Percentiles rank a stretch among this genome's conserved stretches.
Conservation (phyloP, 2,113 vertebrate species). For the Zosterops pallidus region DNA sequence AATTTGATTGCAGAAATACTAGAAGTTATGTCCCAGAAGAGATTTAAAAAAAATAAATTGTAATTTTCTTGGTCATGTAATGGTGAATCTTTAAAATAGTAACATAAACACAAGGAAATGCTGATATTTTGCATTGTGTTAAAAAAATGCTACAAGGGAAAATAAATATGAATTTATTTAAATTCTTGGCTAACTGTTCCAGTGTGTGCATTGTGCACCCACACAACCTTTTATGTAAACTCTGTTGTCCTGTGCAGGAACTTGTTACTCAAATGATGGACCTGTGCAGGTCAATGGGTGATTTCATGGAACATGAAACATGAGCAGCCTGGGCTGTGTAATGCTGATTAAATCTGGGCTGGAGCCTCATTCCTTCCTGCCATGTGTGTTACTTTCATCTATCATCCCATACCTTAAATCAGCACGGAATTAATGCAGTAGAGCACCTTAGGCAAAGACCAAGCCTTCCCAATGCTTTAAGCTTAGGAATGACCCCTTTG, state of each 20-base stretch:
- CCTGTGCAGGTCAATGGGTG: neutral
- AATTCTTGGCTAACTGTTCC: neutral
- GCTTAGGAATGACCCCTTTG: neutral
- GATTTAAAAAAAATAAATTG: neutral
- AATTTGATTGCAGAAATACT: neutral
- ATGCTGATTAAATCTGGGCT: neutral
- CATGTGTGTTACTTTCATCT: neutral
- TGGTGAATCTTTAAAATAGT: neutral
- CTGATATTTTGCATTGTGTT: neutral
- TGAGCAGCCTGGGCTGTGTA: neutral
- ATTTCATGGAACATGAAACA: neutral
- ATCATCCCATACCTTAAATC: neutral
- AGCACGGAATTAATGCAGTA: neutral
- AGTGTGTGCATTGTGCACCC: neutral
- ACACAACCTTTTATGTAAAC: neutral
- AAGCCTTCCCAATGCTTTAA: neutral
- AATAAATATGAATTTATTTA: neutral
- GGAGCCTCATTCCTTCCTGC: neutral
- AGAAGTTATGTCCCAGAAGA: neutral
- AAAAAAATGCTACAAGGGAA: neutral
- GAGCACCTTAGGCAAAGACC: slow-evolving; percentile 1
- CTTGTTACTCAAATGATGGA: neutral
- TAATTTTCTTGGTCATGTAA: neutral
- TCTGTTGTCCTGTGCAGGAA: neutral
- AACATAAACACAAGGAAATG: neutral